Conservation (phyloP, 2,888 invertebrate species). For the Sphaerophoria rueppellii region DNA sequence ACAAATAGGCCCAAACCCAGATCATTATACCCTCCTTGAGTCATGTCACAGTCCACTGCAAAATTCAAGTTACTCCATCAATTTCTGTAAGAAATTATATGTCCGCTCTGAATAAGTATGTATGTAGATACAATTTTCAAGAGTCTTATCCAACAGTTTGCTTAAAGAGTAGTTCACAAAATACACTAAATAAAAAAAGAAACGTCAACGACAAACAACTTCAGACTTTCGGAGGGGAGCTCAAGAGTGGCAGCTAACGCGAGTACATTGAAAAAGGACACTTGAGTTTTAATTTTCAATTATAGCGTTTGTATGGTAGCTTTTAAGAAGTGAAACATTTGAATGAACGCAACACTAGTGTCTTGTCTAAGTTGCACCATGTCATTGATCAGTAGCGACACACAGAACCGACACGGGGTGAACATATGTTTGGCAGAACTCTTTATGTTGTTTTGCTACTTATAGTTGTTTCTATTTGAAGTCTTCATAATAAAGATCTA, state of each 20-base stretch:
- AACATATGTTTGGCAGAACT: conserved; percentile 66
- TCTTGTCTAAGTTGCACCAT: conserved; percentile 32
- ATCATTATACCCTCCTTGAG: conserved; percentile 34
- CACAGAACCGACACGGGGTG: neutral
- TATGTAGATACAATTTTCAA: conserved; percentile 39
- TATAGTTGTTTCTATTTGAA: conserved; percentile 10
- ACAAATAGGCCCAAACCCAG: conserved; percentile 45
- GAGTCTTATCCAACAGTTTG: conserved; percentile 52
- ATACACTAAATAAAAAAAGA: neutral
- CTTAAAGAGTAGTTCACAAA: conserved; percentile 50
- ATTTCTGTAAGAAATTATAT: conserved; percentile 3
- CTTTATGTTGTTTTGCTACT: conserved; percentile 20
- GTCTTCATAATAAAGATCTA: conserved; percentile 40
- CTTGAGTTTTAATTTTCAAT: conserved; percentile 53
- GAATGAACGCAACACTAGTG: conserved; percentile 16
- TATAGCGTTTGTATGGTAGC: neutral
- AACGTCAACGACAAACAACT: conserved; percentile 41
- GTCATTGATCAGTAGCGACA: conserved; percentile 43
- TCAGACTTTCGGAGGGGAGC: conserved; percentile 30
- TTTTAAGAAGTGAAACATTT: conserved; percentile 15
- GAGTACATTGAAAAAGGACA: conserved; percentile 62
- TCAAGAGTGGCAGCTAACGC: conserved; percentile 44
- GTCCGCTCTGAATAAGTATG: conserved; percentile 18
- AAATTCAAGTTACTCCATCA: conserved; percentile 29
- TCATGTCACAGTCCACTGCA: conserved; percentile 18